Conservation (phyloP, 2,888 invertebrate species). For the Stenodera caucasica region DNA sequence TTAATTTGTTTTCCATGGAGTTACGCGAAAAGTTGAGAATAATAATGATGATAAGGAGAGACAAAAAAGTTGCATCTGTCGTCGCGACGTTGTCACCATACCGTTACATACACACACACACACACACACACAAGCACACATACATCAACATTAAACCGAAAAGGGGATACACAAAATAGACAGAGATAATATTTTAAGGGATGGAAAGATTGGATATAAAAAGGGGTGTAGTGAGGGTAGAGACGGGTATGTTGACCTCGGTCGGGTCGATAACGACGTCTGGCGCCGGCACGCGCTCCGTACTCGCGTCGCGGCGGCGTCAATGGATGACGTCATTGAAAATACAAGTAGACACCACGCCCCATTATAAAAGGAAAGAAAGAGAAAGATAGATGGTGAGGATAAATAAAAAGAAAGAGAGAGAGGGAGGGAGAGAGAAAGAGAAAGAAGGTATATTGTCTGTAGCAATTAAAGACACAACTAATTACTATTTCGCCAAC, state of each 20-base stretch:
- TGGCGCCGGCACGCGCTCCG: conserved; percentile 49
- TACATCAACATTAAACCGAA: not conserved
- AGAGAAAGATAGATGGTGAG: not conserved
- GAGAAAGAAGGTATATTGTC: conserved; percentile 19
- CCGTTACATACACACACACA: not conserved
- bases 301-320: conserved; percentile 55
- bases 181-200: conserved; percentile 10
- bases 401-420: not conserved
- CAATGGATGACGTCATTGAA: conserved; percentile 62
- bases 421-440: not conserved
- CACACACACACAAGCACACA: not conserved
- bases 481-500: conserved; percentile 26
- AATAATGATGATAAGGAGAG: not conserved
- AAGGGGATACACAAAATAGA: conserved; percentile 4
- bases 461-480: conserved; percentile 30
- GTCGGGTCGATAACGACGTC: conserved; percentile 47
- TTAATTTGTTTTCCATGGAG: too few relatives aligned
- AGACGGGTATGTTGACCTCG: conserved; percentile 45
- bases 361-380: conserved; percentile 26
- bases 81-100: conserved; percentile 5
- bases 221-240: conserved; percentile 16
- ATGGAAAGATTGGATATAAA: conserved; percentile 1
- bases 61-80: not conserved
- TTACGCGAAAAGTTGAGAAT: not conserved
- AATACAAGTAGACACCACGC: conserved; percentile 50